Evolutionary conservation across 2,113 vertebrate genomes (phyloP).

Genomic region (Brachyistius frenatus): DNA sequence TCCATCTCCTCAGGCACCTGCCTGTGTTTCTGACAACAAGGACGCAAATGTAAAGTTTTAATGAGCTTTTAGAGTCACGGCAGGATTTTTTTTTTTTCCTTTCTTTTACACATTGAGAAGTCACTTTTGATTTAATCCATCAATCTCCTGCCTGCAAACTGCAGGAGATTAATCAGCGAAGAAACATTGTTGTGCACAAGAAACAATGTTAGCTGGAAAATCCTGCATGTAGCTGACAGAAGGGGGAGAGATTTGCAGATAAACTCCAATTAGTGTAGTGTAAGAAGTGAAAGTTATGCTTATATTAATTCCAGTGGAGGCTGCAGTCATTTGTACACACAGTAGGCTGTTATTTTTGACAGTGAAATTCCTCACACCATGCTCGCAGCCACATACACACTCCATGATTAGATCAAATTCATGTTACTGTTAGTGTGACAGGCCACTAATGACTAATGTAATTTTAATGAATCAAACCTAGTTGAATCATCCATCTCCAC

Average conservation of each 20-base stretch:
- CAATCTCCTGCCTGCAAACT: slow-evolving; percentile 14
- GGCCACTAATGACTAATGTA: slow-evolving; percentile 59
- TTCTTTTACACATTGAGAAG: slow-evolving; percentile 26
- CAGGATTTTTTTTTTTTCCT: not conserved
- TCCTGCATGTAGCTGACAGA: not conserved
- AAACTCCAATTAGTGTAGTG: slow-evolving; percentile 1
- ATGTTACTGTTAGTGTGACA: slow-evolving; percentile 54
- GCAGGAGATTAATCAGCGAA: slow-evolving; percentile 2
- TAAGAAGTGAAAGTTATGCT: slow-evolving; percentile 31
- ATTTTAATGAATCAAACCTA: slow-evolving; percentile 57
- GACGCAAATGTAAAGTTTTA: slow-evolving; percentile 26
- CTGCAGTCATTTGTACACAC: slow-evolving; percentile 36
- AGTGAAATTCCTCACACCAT: slow-evolving; percentile 26
- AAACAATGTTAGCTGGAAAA: slow-evolving; percentile 22
- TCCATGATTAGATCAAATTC: slow-evolving; percentile 42
- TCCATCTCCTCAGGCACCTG: slow-evolving; percentile 4
- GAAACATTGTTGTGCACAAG: slow-evolving; percentile 15
- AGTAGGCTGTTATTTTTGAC: slow-evolving; percentile 32
- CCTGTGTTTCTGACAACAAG: slow-evolving; percentile 21
- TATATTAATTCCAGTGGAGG: slow-evolving; percentile 18
- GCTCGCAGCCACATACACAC: slow-evolving; percentile 27
- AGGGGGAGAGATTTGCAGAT: not conserved
- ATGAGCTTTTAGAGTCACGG: slow-evolving; percentile 31
- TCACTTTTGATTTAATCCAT: slow-evolving; percentile 23
- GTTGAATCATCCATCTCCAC: slow-evolving; percentile 44